Base-by-base conservation (phyloP, 1,140 invertebrate species). In the Cotesia vestalis region DNA sequence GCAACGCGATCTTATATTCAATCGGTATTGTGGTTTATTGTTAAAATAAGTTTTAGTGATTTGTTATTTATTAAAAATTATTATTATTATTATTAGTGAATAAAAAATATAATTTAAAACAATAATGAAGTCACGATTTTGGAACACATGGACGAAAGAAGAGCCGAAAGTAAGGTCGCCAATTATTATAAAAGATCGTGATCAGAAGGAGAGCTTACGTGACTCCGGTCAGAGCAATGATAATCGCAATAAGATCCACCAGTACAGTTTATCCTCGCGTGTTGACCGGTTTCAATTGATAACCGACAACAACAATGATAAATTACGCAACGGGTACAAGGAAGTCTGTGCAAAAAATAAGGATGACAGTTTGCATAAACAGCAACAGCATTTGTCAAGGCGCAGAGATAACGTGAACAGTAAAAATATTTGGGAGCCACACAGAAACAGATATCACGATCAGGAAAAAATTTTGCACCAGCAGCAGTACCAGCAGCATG, bases 81-180 rank as follows among this genome's bases (percentile, higher is more conserved):
- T 60, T 17, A 68, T 55, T 14, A 12, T 57, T 35, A 34, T 68
- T 9, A 27, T 14, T 46, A 11, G 61, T 14, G 8, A 57, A 55
- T 14, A 59, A 6, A 34, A 9, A 27, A 46, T 75, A 73, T 62
- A 72, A 77, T 14, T 72, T 63, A 9, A 79, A 76, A 46, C 6
- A 46, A 46, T 11, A 69, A 83, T 81, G 84, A 81, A 80, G 62
- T 80, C 85, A 40, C 80, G 81, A 17, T 76, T 83, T 8, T 80
- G 82, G 51, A 79, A 77, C 27, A 71, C 51, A 35, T 75, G 74
- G 74, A 57, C 57, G 11, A 73, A 71, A 66, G 74, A 73, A 34
- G 74, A 71, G 1, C 52, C 66, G 14, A 52, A 73, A 20, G 67
- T 72, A 4, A 67, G 53, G 51, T 73, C 75, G 27, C 9, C 69